A percentile compares a stretch with the other conserved stretches of the same genome.
These are phyloP conservation scores for Pseudomyrmex dendroicus DNA, from an alignment of 1,140 invertebrate genomes.

Conservation along the genomic window DNA sequence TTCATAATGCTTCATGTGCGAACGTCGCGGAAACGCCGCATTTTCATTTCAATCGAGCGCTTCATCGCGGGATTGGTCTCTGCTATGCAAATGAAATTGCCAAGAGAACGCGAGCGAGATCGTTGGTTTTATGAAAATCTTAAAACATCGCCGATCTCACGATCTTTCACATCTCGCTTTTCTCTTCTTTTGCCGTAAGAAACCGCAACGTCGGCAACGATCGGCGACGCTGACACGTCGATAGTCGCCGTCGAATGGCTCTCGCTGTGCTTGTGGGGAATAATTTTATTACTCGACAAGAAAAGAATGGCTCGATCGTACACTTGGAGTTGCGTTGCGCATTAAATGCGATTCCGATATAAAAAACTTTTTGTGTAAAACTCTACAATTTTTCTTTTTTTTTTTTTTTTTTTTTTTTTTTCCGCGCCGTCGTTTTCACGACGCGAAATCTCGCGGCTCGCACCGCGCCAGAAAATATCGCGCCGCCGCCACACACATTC, in stretches of 20 bases:
- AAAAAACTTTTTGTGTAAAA: not conserved
- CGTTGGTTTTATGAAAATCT: conserved; percentile 74
- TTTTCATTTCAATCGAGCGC: conserved; percentile 79
- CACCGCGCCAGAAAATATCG: not conserved
- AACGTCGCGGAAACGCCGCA: conserved; percentile 40
- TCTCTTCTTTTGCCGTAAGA: not conserved
- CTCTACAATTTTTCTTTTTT: not conserved
- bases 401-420: conserved; percentile 8
- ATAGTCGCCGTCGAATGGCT: conserved; percentile 8
- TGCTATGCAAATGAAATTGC: conserved; percentile 76
- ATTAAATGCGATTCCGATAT: not conserved
- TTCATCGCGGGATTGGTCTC: conserved; percentile 74
- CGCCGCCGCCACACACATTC: not conserved
- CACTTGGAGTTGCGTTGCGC: not conserved
- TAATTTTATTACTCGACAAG: conserved; percentile 46
- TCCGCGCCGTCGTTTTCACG: not conserved
- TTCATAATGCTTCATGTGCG: conserved; percentile 31
- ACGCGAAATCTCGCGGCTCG: not conserved
- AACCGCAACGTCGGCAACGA: conserved; percentile 29
- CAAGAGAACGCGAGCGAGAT: conserved; percentile 6
- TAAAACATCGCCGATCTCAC: conserved; percentile 56
- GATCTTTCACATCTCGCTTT: not conserved
- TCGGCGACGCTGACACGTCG: conserved; percentile 36
- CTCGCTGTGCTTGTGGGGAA: not conserved
- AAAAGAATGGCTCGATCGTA: not conserved